Conservation (phyloP, 2,113 vertebrate genomes). For the Silurus glanis region DNA sequence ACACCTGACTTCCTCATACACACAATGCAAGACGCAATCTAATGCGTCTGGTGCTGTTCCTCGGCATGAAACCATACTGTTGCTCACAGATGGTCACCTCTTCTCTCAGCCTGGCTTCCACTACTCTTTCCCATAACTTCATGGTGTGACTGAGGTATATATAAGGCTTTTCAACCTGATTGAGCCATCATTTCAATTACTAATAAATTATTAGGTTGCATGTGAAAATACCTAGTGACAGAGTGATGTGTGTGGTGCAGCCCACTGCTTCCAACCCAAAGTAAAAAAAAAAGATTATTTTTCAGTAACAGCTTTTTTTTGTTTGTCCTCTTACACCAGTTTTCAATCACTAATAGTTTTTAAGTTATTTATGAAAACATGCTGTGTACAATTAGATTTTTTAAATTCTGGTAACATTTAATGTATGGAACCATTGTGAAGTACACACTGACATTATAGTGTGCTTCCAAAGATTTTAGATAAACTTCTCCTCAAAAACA, state of each 20-base stretch:
- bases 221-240: not conserved
- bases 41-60: too few species aligned
- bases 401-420: not conserved
- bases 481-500: not conserved
- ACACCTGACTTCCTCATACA: too few species aligned
- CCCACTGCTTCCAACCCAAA: not conserved
- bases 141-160: too few species aligned
- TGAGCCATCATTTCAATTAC: too few species aligned
- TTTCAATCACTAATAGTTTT: not conserved
- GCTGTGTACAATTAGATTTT: not conserved
- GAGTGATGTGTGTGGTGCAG: not conserved
- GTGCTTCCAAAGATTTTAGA: not conserved
- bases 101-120: too few species aligned
- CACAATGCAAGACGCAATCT: too few species aligned
- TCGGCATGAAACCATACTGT: too few species aligned
- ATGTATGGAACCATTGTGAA: not conserved
- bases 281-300: not conserved
- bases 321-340: not conserved
- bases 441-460: not conserved
- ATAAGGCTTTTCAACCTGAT: too few species aligned
- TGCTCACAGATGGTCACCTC: too few species aligned
- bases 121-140: too few species aligned
- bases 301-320: not conserved
- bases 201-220: too few species aligned
- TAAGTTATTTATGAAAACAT: not conserved